phyloP scores from a whole-genome alignment of 2,888 invertebrate species.

The Agrenia bidenticulata region DNA sequence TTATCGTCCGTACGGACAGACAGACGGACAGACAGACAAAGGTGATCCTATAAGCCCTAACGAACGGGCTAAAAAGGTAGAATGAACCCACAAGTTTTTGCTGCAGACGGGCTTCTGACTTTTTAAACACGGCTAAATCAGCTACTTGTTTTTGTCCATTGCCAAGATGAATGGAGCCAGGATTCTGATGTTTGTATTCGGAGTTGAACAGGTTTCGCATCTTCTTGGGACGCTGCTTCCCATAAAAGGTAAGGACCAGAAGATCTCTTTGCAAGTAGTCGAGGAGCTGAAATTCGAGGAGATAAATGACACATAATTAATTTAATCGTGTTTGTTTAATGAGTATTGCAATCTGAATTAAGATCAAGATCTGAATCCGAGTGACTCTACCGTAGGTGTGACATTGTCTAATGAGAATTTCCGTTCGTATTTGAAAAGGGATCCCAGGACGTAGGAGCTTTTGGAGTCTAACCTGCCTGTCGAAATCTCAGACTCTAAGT shows the following conservation, averaged over 20 bases:
- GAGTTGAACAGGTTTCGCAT: constrained; percentile 19
- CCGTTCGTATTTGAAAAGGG: constrained; percentile 22
- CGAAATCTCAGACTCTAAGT: constrained; percentile 5
- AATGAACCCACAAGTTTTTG: constrained; percentile 13
- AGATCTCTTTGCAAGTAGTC: constrained; percentile 16
- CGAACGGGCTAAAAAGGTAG: background rate
- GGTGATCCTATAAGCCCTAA: no score
- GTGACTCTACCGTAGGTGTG: constrained; percentile 23
- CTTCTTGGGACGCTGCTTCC: constrained; percentile 28
- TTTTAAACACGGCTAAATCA: constrained; percentile 14
- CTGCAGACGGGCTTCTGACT: background rate
- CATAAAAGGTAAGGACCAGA: constrained; percentile 28
- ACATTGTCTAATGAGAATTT: constrained; percentile 20
- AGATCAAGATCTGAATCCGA: no score
- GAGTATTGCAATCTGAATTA: background rate
- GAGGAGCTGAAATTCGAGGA: constrained; percentile 11
- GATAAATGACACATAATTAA: constrained; percentile 13
- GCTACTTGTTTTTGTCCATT: constrained; percentile 10
- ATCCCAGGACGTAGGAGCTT: constrained; percentile 16
- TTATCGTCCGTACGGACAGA: no score
- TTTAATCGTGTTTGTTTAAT: background rate
- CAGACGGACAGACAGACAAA: no score
- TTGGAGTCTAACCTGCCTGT: constrained; percentile 27
- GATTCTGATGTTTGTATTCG: constrained; percentile 3
- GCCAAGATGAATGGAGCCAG: background rate